Conservation (phyloP, 2,797 vertebrate species). For the Eospalax fontanierii region DNA sequence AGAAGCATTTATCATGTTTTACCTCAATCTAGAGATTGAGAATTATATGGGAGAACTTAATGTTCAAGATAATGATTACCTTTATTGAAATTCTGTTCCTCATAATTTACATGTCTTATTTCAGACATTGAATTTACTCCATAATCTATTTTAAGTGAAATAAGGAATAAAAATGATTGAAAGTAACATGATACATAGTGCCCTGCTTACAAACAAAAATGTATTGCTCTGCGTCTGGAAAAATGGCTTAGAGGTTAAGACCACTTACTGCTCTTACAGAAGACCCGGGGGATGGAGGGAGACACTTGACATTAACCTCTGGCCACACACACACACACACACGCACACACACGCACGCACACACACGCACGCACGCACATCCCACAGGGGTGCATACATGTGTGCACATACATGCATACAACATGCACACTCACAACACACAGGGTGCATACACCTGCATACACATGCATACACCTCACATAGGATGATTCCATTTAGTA, state of each 20-base stretch:
- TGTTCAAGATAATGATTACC: constrained; percentile 1
- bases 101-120: neutral
- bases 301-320: no score
- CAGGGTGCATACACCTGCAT: neutral
- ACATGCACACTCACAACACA: no score
- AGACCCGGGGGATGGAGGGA: no score
- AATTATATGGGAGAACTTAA: neutral
- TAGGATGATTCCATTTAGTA: neutral
- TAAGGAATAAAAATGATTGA: constrained; percentile 23
- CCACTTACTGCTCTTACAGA: no score
- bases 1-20: neutral
- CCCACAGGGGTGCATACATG: no score
- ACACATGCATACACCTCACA: neutral
- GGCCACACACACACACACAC: no score
- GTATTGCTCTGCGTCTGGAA: neutral
- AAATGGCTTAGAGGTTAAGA: neutral
- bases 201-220: constrained; percentile 27
- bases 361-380: no score
- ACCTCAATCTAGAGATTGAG: neutral
- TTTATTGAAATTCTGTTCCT: constrained; percentile 1
- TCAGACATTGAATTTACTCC: neutral
- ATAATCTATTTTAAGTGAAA: neutral
- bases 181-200: no score
- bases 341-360: no score
- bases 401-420: neutral